These are phyloP conservation scores for Goniozus legneri DNA, from an alignment of 1,140 invertebrate species.

Conservation along the genomic window DNA sequence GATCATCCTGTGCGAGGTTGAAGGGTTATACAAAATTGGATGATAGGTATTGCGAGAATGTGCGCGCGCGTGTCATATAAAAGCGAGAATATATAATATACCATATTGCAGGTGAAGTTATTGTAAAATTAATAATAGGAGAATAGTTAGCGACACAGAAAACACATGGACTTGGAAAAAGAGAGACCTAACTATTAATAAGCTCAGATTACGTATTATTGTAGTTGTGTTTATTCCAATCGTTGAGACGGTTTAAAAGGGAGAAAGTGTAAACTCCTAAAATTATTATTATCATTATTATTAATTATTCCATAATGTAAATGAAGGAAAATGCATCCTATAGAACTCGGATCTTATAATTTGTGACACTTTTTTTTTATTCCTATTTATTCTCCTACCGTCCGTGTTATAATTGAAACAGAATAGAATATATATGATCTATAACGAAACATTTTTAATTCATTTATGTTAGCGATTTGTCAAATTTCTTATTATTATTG, in stretches of 20 bases:
- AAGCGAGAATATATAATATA: slow-evolving; percentile 8
- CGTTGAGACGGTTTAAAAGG: slow-evolving; percentile 7
- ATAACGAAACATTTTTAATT: slow-evolving; percentile 22
- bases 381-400: slow-evolving; percentile 9
- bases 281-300: slow-evolving; percentile 12
- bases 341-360: slow-evolving; percentile 19
- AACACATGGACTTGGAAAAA: slow-evolving; percentile 6
- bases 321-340: slow-evolving; percentile 5
- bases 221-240: slow-evolving; percentile 11
- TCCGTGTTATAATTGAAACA: background rate
- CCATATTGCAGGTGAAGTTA: background rate
- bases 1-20: too few relatives aligned
- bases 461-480: slow-evolving; percentile 14
- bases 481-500: slow-evolving; percentile 17
- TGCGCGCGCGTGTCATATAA: slow-evolving; percentile 1
- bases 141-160: slow-evolving; percentile 1
- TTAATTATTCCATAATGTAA: background rate
- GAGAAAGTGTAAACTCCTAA: slow-evolving; percentile 4
- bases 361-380: slow-evolving; percentile 17
- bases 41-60: slow-evolving; percentile 18
- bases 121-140: slow-evolving; percentile 2
- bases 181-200: slow-evolving; percentile 20
- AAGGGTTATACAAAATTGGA: slow-evolving; percentile 3
- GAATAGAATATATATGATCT: slow-evolving; percentile 7
- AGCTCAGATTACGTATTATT: slow-evolving; percentile 10